Base-by-base conservation (phyloP, 2,888 invertebrate species). In the Candidula unifasciata region DNA sequence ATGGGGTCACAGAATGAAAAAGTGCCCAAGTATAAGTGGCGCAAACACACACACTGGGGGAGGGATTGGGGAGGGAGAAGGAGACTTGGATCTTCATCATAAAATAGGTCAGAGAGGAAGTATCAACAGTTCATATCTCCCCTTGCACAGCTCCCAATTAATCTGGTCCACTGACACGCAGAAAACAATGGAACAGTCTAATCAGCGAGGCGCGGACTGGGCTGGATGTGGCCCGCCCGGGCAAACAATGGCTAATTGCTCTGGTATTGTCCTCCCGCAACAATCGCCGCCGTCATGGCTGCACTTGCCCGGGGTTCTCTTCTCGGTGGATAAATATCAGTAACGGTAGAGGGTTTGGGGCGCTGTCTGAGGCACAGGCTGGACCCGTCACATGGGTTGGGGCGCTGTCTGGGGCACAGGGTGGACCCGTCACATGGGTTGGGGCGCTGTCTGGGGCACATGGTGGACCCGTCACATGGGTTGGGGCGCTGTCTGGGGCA, bases 181-280 rank as follows among this genome's bases (percentile, higher is more conserved):
- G 80, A 57, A 80, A 54, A 80, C 80, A 80, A 80, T 80, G 33
- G 80, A 33, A 24, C 54, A 35, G 35, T 54, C 80, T 80, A 80
- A 80, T 80, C 80, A 71, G 69, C 57, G 16, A 5, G 21, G 21
- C 5, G 8, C 18, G 27, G 64, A 27, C 79, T 66, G 16, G 16
- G 16, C 37, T 79, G 27, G 79, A 68, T 66, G 37, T 66, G n/a
- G 16, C 2, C 27, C 2, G 44, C 0, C 79, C 44, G 8, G 66
- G 79, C 66, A 68, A 66, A 79, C 79, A 68, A 52, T 68, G 27
- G 52, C 44, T 79, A 66, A 52, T 77, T 68, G 66, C 24, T 13
- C 5, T 68, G n/a, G 16, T 68, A 66, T 79, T 66, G 68, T 66
- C 44, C 13, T 10, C 1, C 37, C 37, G n/a, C 64, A 78, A 6